These are phyloP conservation scores for Ceriagrion tenellum DNA, from an alignment of 2,888 invertebrate species.

Conservation along the genomic window DNA sequence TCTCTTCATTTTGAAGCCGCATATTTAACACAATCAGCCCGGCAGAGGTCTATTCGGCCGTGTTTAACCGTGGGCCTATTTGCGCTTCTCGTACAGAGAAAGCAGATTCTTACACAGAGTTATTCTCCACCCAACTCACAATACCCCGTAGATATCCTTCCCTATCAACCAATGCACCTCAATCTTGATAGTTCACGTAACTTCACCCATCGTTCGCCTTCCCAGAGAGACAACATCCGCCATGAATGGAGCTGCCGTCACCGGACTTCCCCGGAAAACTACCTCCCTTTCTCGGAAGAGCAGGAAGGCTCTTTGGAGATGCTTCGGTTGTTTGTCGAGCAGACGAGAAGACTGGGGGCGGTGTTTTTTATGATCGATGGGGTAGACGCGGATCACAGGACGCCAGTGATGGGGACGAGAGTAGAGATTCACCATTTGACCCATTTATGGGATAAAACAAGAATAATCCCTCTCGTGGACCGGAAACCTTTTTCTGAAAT, in stretches of 20 bases:
- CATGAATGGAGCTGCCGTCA: neutral
- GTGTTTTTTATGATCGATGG: neutral
- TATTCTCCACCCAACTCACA: too few relatives aligned
- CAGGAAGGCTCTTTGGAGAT: neutral
- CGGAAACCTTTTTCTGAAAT: neutral
- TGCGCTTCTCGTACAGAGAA: too few relatives aligned
- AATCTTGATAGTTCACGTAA: too few relatives aligned
- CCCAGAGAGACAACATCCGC: neutral
- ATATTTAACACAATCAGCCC: too few relatives aligned
- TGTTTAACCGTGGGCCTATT: too few relatives aligned
- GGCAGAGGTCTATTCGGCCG: too few relatives aligned
- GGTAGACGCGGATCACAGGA: neutral
- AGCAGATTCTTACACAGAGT: too few relatives aligned
- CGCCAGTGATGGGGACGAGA: neutral
- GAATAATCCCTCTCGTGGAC: neutral
- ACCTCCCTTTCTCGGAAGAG: neutral
- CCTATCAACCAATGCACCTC: too few relatives aligned
- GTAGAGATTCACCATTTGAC: neutral
- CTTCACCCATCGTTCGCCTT: too few relatives aligned
- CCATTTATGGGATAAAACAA: neutral
- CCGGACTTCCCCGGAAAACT: neutral
- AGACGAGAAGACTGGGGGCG: neutral
- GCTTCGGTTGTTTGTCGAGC: neutral
- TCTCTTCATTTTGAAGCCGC: too few relatives aligned
- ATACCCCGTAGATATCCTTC: too few relatives aligned